These are phyloP conservation scores for Thymelicus acteon DNA, from an alignment of 2,888 invertebrate species.

Conservation along the genomic window DNA sequence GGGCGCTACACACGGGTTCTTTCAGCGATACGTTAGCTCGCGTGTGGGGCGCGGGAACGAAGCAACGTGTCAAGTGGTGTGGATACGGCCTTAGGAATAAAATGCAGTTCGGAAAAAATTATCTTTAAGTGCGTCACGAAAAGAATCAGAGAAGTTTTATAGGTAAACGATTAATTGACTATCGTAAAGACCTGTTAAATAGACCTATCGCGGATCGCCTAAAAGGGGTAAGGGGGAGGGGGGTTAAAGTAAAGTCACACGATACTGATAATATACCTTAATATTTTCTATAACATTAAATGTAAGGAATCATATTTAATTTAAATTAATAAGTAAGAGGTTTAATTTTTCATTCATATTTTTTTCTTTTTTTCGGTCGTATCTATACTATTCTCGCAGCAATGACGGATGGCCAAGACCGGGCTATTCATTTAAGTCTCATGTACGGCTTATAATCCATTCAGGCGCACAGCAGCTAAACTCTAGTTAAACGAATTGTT, in stretches of 20 bases:
- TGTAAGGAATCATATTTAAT: too few species aligned
- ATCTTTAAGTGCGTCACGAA: too few species aligned
- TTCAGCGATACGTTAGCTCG: slow-evolving; percentile 75
- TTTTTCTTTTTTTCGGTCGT: slow-evolving; percentile 38
- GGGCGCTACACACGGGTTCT: slow-evolving; percentile 70
- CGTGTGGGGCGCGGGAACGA: slow-evolving; percentile 73
- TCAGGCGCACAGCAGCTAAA: slow-evolving; percentile 45
- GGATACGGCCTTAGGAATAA: slow-evolving; percentile 3
- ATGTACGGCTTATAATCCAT: slow-evolving; percentile 73
- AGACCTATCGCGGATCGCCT: too few species aligned
- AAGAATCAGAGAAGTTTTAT: too few species aligned
- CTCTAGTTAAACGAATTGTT: slow-evolving; percentile 6
- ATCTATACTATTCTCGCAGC: slow-evolving; percentile 57
- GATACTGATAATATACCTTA: too few species aligned
- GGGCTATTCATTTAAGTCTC: slow-evolving; percentile 74
- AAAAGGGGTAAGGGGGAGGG: too few species aligned
- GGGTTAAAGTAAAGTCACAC: too few species aligned
- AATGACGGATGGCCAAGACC: slow-evolving; percentile 65
- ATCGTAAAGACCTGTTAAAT: too few species aligned
- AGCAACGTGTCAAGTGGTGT: slow-evolving; percentile 45
- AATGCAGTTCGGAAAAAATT: background rate
- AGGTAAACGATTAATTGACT: too few species aligned
- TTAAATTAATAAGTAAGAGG: too few species aligned
- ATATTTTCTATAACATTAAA: too few species aligned
- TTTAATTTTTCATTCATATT: too few species aligned